Evolutionary conservation across 2,113 vertebrate species (phyloP).

Genomic region (Dendropsophus ebraccatus): DNA sequence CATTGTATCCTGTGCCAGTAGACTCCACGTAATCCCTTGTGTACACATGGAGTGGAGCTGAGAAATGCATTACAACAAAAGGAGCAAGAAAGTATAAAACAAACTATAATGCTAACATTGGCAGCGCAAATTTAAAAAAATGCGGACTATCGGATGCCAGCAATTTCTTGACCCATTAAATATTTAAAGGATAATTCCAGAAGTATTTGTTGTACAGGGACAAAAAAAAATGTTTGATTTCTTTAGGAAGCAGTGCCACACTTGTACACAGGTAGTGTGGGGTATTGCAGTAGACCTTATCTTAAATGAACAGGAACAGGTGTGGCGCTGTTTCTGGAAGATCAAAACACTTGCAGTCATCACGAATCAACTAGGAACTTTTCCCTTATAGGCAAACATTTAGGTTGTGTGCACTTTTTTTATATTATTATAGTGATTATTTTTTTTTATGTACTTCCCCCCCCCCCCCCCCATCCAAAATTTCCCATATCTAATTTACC

Average conservation of each 20-base stretch:
- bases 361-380: too few species aligned
- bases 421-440: too few species aligned
- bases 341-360: too few species aligned
- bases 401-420: too few species aligned
- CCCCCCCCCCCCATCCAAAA: background rate
- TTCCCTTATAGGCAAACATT: too few species aligned
- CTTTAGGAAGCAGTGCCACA: background rate
- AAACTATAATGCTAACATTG: background rate
- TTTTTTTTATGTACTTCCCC: too few species aligned
- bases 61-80: slow-evolving; percentile 17
- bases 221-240: background rate
- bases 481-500: background rate
- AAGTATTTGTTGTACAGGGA: background rate
- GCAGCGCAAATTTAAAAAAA: background rate
- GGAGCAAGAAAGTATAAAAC: background rate
- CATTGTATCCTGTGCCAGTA: slow-evolving; percentile 39
- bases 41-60: slow-evolving; percentile 15
- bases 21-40: slow-evolving; percentile 42
- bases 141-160: background rate
- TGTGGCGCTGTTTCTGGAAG: background rate
- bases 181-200: background rate
- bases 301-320: background rate
- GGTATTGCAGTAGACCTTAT: background rate
- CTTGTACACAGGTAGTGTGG: background rate
- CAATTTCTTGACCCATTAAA: background rate